Base-by-base conservation (phyloP, 64 coral and sea anemone species). In the Porites lutea region DNA sequence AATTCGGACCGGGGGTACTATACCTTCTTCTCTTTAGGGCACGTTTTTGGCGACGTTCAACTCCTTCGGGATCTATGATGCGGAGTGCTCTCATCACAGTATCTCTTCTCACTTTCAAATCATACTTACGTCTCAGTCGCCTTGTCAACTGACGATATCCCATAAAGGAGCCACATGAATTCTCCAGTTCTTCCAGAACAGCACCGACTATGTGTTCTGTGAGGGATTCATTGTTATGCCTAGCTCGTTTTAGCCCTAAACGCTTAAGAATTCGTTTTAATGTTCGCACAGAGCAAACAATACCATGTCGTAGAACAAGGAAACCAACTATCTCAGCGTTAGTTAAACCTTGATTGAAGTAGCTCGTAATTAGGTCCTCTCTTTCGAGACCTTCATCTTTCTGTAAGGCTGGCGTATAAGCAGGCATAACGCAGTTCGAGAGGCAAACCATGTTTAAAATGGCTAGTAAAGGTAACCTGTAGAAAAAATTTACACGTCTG, bases 1-100 rank as follows among this genome's bases (percentile, higher is more conserved):
- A 86, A 10, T 89, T 94, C 62, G 86, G 86, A 3, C 92, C 86
- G 15, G 60, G 63, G 59, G 63, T 89, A 15, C 15, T 19, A 86
- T 94, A 94, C 71, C 20, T 77, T 58, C 92, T 48, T 82, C 77
- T 88, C 27, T 81, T 60, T 37, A 94, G 72, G 16, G 86, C 62
- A 66, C 51, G 86, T 76, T 43, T 73, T 65, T n/a, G 53, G 16
- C 78, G 76, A 63, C 43, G 6, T 63, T 89, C 86, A 18, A 89
- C 77, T 66, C 92, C 78, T 74, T 89, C 92, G 55, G 86, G 92
- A 55, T 94, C 87, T 63, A 89, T 75, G 22, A 94, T 71, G 16
- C 55, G 74, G 10, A 89, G 8, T 22, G 77, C 46, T 79, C 62
- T 88, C 86, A 87, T 94, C 8, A 94, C 79, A 13, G 92, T 89